A percentile compares a stretch with the other conserved stretches of the same genome.
Conservation (phyloP, 2,888 invertebrate genomes). For the Drosophila buzzatii region DNA sequence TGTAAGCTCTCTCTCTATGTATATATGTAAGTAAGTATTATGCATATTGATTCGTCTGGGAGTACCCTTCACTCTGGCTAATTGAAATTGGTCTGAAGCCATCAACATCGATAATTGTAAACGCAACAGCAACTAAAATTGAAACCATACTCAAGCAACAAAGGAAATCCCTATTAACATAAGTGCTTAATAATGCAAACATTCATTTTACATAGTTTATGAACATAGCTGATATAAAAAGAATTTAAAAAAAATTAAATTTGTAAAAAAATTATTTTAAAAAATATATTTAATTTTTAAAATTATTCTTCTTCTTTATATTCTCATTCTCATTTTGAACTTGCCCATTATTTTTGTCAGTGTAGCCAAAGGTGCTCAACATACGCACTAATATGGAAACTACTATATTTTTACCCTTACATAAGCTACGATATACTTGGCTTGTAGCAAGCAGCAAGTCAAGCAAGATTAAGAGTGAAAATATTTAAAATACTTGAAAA, state of each 20-base stretch:
- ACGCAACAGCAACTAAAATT: too few relatives aligned
- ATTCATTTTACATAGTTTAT: neutral
- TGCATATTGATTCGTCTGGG: neutral
- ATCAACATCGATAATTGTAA: conserved; percentile 22
- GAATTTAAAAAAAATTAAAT: neutral
- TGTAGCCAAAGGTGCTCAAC: neutral
- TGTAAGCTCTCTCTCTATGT: neutral
- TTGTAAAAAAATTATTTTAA: too few relatives aligned
- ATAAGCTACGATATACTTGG: neutral
- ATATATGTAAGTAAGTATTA: neutral
- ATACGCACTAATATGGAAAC: conserved; percentile 12
- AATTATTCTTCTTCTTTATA: too few relatives aligned
- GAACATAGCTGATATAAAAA: neutral
- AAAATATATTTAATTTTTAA: neutral
- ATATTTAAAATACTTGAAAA: too few relatives aligned
- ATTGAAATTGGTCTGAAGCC: conserved; percentile 50
- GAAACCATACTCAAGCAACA: too few relatives aligned
- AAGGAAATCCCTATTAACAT: neutral
- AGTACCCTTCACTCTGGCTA: conserved; percentile 38
- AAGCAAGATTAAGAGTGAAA: neutral
- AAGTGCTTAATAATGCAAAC: neutral
- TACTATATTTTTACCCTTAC: conserved; percentile 20
- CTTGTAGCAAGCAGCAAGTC: neutral
- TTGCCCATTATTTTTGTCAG: neutral
- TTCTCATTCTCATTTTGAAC: neutral